Percentiles rank a stretch among this genome's conserved stretches.
These are phyloP conservation scores for Hozukius guyotensis DNA, from an alignment of 2,797 vertebrate genomes.

Conservation along the genomic window DNA sequence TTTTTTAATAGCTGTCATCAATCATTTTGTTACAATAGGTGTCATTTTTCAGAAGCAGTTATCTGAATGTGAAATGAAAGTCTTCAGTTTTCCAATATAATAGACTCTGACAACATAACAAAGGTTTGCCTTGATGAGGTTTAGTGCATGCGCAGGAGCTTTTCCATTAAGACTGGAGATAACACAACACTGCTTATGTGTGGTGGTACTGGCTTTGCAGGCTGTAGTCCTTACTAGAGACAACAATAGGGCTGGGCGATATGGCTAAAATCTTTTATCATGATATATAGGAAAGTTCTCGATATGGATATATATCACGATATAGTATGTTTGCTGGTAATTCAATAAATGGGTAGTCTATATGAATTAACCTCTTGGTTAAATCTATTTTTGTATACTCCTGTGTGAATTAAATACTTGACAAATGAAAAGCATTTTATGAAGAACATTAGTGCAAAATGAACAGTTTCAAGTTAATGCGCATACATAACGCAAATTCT, in stretches of 20 bases:
- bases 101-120: conserved; percentile 17
- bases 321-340: no score
- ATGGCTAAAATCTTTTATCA: no score
- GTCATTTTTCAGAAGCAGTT: conserved; percentile 7
- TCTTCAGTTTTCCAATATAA: conserved; percentile 5
- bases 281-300: fast-evolving
- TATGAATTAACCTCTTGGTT: no score
- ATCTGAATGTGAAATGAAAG: conserved; percentile 29
- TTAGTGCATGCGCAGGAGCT: background rate
- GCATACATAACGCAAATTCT: no score
- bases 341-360: no score
- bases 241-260: background rate
- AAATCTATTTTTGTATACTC: no score
- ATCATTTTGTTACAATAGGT: conserved; percentile 18
- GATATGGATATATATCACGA: fast-evolving
- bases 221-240: background rate
- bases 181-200: background rate
- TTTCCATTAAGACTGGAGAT: conserved; percentile 29
- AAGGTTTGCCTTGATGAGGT: conserved; percentile 23
- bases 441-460: no score
- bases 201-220: background rate
- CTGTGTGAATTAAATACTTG: no score
- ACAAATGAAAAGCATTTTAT: no score
- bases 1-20: conserved; percentile 1
- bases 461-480: fast-evolving